Evolutionary conservation across 2,113 vertebrate genomes (phyloP).

Genomic region (Bungarus multicinctus): DNA sequence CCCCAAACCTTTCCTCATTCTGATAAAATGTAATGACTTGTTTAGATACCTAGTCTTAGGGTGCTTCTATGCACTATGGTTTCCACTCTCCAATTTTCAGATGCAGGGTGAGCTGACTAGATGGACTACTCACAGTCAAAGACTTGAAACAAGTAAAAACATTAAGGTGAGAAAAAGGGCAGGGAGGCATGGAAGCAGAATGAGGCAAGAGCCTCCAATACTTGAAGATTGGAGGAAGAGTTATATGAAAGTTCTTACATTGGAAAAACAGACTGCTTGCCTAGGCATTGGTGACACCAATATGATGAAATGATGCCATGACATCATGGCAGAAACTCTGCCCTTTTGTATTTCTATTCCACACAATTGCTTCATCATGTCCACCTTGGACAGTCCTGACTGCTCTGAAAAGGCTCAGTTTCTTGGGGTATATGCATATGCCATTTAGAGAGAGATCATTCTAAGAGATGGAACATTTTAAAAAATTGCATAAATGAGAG

Average conservation of each 20-base stretch:
- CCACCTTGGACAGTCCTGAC: neutral
- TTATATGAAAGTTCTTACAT: neutral
- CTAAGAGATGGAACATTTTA: neutral
- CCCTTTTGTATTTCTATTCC: neutral
- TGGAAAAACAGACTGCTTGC: neutral
- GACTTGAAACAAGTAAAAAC: no score
- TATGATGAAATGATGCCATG: neutral
- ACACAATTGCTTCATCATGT: neutral
- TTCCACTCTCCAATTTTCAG: no score
- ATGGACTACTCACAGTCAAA: no score
- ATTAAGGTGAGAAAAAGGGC: no score
- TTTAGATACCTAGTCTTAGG: no score
- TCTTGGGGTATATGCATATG: neutral
- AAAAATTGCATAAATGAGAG: neutral
- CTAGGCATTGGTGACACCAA: neutral
- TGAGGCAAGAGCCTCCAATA: no score
- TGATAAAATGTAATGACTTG: neutral
- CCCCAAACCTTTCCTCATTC: neutral
- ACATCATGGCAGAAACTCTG: neutral
- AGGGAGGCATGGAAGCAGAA: no score
- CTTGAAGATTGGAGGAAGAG: neutral
- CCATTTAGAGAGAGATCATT: neutral
- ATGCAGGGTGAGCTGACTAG: no score
- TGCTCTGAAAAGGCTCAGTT: neutral
- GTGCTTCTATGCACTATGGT: no score